Evolutionary conservation across 2,888 invertebrate genomes (phyloP), one percentile per base, ranked within the genome.

Genomic region (Spilosoma lubricipeda): DNA sequence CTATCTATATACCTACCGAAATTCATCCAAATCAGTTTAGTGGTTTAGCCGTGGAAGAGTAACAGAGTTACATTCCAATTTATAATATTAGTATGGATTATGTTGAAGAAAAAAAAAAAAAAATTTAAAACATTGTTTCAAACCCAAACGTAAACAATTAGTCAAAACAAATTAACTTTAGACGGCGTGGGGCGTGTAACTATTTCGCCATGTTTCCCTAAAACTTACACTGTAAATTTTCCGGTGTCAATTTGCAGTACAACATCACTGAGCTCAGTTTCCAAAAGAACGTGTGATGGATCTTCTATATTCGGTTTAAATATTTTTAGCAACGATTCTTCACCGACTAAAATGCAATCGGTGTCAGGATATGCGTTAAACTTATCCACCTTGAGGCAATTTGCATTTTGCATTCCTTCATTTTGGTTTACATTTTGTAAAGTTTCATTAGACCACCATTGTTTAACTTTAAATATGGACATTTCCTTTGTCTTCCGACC

Each of bases 401-500:
- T 91, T 81, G 97, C 97, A 92, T 97, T 97, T 85, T 96, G 96
- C 67, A 95, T 88, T 23, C 97, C 97, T 67, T 93, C 92, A 81
- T 95, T 96, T 56, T 90, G 88, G 68, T 94, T 93, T 30, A 97
- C 97, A 86, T 92, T 90, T 85, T 96, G 95, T 7, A 94, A 84
- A 80, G 97, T 97, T 71, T 96, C 96, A 23, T 97, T 97, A 30
- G 97, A 96, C 99, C 99, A 99, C 97, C 98, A 98, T 86, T 98
- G 98, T 88, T 98, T 97, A 18, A 98, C 97, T 96, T 98, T 99
- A 90, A 99, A 99, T 86, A 99, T 95, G 4, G 99, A 99, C 99
- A 99, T 99, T 80, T 74, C 88, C 36, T 18, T 59, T 33, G 2
- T 20, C 23, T 39, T 70, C 11, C 42, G 39, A 42, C n/a, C 15